phyloP scores from a whole-genome alignment of 2,888 invertebrate genomes.

The Amblyteles armatorius region DNA sequence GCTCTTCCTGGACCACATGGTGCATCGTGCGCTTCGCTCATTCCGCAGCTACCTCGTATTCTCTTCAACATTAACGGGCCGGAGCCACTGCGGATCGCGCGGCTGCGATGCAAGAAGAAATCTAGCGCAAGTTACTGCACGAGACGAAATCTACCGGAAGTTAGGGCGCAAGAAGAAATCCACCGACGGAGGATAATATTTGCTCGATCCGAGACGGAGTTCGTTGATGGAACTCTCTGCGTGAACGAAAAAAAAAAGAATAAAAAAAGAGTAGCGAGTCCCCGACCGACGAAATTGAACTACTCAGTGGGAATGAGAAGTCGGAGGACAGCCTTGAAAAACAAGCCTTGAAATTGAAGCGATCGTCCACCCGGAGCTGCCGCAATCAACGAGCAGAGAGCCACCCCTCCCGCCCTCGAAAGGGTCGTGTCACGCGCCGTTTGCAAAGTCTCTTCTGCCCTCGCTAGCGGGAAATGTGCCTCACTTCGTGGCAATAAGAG shows the following conservation, averaged over 20 bases:
- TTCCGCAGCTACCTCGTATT: background rate
- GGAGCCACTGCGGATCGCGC: background rate
- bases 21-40: conserved; percentile 66
- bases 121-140: too few species aligned
- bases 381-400: conserved; percentile 41
- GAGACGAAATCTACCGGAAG: too few species aligned
- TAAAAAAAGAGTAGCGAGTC: background rate
- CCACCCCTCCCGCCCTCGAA: conserved; percentile 3
- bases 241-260: background rate
- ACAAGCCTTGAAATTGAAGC: conserved; percentile 43
- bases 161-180: background rate
- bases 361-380: conserved; percentile 20
- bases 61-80: background rate
- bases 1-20: conserved; percentile 69
- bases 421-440: conserved; percentile 47
- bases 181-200: background rate
- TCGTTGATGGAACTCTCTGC: background rate
- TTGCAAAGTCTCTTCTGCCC: conserved; percentile 24
- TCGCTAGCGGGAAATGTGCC: conserved; percentile 16
- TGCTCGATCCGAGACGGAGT: background rate
- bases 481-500: conserved; percentile 20
- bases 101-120: background rate
- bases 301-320: conserved; percentile 26
- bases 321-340: conserved; percentile 11
- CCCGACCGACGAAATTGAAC: conserved; percentile 11